These are phyloP conservation scores for Apostichopus californicus DNA, from an alignment of 35 echinoderm and acorn worm species.

Conservation along the genomic window DNA sequence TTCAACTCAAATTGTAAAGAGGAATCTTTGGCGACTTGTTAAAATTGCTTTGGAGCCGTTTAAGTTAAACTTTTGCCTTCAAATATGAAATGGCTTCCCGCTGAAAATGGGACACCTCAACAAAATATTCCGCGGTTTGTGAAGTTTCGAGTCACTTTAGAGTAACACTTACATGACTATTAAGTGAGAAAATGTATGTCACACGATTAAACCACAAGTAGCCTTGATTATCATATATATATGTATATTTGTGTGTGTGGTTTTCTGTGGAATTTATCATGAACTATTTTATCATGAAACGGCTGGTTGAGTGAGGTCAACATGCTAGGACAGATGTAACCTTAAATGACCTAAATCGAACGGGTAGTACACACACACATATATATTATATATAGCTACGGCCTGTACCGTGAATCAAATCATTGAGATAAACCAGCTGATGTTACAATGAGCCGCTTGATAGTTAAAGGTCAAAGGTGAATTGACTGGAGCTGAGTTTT, in stretches of 20 bases:
- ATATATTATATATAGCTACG: no score
- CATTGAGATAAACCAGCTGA: no score
- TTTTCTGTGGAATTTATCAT: no score
- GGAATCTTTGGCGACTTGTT: slow-evolving; percentile 29
- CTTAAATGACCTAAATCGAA: background rate
- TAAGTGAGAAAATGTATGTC: slow-evolving; percentile 16
- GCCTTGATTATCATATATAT: background rate
- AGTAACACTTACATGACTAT: slow-evolving; percentile 31
- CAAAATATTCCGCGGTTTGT: slow-evolving; percentile 13
- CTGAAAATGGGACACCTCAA: slow-evolving; percentile 21
- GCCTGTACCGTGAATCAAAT: no score
- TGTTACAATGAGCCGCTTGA: no score
- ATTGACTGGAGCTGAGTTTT: no score
- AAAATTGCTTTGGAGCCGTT: slow-evolving; percentile 30
- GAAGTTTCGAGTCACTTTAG: background rate
- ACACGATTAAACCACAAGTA: background rate
- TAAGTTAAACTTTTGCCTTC: background rate
- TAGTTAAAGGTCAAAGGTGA: no score
- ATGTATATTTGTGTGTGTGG: background rate
- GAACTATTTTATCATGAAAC: no score
- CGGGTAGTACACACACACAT: background rate
- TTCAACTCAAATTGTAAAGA: slow-evolving; percentile 4
- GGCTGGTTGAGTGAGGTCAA: background rate
- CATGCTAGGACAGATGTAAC: background rate
- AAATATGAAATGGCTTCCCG: slow-evolving; percentile 3